A percentile compares a stretch with the other conserved stretches of the same genome.
Conservation (phyloP, 2,797 vertebrate species). For the Sardinella longiceps region DNA sequence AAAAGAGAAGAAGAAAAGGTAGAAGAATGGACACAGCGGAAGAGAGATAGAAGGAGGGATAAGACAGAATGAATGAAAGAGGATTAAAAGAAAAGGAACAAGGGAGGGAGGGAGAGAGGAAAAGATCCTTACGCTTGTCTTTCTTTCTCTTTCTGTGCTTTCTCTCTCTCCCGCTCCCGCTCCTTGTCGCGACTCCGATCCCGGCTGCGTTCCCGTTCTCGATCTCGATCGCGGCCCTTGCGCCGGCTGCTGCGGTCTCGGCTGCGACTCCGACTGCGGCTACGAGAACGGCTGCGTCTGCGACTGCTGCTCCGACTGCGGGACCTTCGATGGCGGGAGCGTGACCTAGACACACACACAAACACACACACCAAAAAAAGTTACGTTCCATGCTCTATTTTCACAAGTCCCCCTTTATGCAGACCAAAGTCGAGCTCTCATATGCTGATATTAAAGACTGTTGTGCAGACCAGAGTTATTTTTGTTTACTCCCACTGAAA, state of each 20-base stretch:
- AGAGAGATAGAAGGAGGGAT: not conserved
- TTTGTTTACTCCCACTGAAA: too few species aligned
- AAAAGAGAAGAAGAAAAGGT: not conserved
- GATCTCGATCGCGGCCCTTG: slow-evolving; percentile 80
- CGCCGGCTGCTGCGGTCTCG: slow-evolving; percentile 78
- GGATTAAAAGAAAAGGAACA: not conserved
- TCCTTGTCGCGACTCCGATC: slow-evolving; percentile 64
- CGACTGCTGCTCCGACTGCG: slow-evolving; percentile 80
- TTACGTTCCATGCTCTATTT: too few species aligned
- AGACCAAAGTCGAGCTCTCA: too few species aligned
- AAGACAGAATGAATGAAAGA: not conserved
- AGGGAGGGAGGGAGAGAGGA: not conserved
- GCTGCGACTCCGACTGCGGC: slow-evolving; percentile 77
- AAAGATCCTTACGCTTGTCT: slow-evolving; percentile 80
- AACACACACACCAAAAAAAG: slow-evolving; percentile 44
- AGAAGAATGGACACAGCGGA: too few species aligned
- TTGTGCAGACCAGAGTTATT: too few species aligned
- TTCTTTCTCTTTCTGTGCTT: slow-evolving; percentile 77
- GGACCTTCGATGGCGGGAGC: slow-evolving; percentile 82
- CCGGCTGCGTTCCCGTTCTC: slow-evolving; percentile 76
- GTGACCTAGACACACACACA: slow-evolving; percentile 69
- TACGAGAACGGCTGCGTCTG: slow-evolving; percentile 74
- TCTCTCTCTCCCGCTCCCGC: slow-evolving; percentile 72
- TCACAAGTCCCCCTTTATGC: too few species aligned
- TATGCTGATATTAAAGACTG: too few species aligned